Evolutionary conservation across 2,888 invertebrate genomes (phyloP), one percentile per base, ranked within the genome.

Genomic region (Eugnorisma glareosa): DNA sequence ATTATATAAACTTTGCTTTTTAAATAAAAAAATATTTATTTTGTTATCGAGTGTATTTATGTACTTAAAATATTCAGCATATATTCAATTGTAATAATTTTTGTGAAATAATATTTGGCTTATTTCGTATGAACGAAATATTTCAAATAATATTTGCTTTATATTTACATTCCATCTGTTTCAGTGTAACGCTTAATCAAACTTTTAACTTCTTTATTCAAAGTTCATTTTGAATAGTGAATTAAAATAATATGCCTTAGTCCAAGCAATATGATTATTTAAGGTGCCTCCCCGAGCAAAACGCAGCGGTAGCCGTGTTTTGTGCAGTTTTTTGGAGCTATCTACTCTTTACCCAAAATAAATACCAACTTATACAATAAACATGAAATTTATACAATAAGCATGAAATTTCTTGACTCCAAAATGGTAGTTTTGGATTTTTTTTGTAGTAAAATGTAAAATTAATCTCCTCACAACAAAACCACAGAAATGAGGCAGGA

Each of bases 1-100:
- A 37, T n/a, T 67, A 40, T 28, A 10, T 57, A 31, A 1, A 13
- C 11, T 45, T 35, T 11, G 45, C n/a, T 18, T 31, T 51, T 67
- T 77, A 3, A 45, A n/a, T 57, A 66, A 63, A 75, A 75, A 0
- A 18, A n/a, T n/a, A 13, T 77, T 68, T 40, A 18, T 37, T 66
- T 66, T 48, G 0, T 18, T 24, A 31, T n/a, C n/a, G n/a, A n/a
- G n/a, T n/a, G n/a, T n/a, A n/a, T 54, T 43, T n/a, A 59, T 28
- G 28, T 37, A 35, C 24, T 48, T 57, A 28, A 48, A 43, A 61
- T 24, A 35, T 73, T 59, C 15, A 24, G 6, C 4, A 11, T 15
- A 48, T 28, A 66, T 35, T 69, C 7, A 1, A 66, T 18, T 7
- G 2, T 15, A 35, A 71, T 11, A 31, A 7, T 7, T 51, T 59